Conservation (phyloP, 2,113 vertebrate species). For the Vimba vimba region DNA sequence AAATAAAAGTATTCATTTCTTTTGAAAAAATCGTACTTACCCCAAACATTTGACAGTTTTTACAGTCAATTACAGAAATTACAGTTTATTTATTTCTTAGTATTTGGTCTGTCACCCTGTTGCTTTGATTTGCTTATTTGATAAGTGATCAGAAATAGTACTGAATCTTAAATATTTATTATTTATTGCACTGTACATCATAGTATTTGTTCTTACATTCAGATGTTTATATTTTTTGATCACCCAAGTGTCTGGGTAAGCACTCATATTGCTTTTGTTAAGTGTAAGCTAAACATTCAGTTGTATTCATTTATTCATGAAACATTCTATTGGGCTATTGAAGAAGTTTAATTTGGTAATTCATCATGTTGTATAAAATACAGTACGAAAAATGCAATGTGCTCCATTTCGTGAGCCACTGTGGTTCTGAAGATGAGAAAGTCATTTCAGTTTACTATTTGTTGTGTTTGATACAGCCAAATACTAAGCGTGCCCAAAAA, state of each 20-base stretch:
- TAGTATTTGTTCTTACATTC: not conserved
- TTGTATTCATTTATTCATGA: slow-evolving; percentile 16
- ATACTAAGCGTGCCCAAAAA: not conserved
- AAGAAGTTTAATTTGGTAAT: slow-evolving; percentile 23
- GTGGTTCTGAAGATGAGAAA: slow-evolving; percentile 31
- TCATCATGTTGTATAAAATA: slow-evolving; percentile 32
- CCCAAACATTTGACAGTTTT: too few species aligned
- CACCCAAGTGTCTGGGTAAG: not conserved
- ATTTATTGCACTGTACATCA: not conserved
- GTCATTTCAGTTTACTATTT: slow-evolving; percentile 18
- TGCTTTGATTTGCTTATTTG: not conserved
- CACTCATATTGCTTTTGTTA: slow-evolving; percentile 34
- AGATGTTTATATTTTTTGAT: not conserved
- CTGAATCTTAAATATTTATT: not conserved
- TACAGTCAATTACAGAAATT: too few species aligned
- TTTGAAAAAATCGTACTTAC: too few species aligned
- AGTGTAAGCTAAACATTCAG: not conserved
- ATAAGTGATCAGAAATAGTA: not conserved
- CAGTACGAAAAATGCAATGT: slow-evolving; percentile 29
- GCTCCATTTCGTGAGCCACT: slow-evolving; percentile 8
- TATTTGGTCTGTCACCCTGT: not conserved
- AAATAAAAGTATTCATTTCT: too few species aligned
- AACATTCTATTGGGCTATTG: not conserved
- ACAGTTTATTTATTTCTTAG: not conserved
- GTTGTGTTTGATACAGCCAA: not conserved